Percentiles rank a stretch among this genome's conserved stretches.
phyloP scores from a whole-genome alignment of 2,888 invertebrate species.

The Tetanocera ferruginea region DNA sequence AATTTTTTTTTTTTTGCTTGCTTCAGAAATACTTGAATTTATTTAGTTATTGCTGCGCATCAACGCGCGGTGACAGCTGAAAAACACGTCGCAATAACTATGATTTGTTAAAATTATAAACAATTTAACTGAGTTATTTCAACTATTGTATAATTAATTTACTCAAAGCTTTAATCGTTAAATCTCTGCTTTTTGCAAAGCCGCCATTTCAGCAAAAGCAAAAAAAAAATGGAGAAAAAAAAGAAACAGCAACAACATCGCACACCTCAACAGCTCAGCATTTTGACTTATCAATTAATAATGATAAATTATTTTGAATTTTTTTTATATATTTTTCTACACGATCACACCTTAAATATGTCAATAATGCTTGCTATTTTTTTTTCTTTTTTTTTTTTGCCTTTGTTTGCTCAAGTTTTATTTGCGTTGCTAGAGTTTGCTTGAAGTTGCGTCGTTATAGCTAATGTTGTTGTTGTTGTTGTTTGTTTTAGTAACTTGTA shows the following conservation, averaged over 20 bases:
- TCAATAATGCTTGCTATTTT: constrained; percentile 12
- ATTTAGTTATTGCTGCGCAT: too few relatives aligned
- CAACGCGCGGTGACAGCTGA: too few relatives aligned
- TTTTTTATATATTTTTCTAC: neutral
- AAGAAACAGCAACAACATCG: neutral
- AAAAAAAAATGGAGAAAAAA: neutral
- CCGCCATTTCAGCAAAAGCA: neutral
- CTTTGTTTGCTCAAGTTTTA: constrained; percentile 1
- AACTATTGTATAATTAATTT: too few relatives aligned
- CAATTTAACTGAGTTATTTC: too few relatives aligned
- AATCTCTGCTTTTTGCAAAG: too few relatives aligned
- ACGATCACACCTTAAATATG: constrained; percentile 41
- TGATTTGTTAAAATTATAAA: too few relatives aligned
- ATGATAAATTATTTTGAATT: constrained; percentile 41
- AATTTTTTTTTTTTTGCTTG: constrained; percentile 42
- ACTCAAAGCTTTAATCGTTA: neutral
- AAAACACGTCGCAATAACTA: too few relatives aligned
- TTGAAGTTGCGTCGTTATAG: neutral
- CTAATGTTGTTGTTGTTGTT: constrained; percentile 7
- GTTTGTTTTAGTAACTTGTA: neutral
- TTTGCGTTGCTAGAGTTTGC: constrained; percentile 32
- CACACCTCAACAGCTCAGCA: neutral
- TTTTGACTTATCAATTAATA: constrained; percentile 42
- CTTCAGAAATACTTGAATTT: too few relatives aligned
- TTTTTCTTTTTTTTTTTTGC: neutral